Percentiles rank a stretch among this genome's conserved stretches.
These are phyloP conservation scores for Platypus cylindrus DNA, from an alignment of 2,888 invertebrate genomes.

Conservation along the genomic window DNA sequence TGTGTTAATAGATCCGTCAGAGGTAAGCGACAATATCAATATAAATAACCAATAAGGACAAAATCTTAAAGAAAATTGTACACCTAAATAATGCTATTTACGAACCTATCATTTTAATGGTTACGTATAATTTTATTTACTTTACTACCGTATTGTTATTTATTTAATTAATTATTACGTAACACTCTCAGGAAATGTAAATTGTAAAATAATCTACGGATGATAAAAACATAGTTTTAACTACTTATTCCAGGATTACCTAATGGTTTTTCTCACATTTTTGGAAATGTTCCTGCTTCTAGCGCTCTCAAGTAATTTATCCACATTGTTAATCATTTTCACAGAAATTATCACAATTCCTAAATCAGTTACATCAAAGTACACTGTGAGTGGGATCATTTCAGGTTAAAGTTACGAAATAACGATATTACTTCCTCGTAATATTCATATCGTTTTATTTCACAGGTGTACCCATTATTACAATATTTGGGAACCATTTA, in stretches of 20 bases:
- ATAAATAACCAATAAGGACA: too few species aligned
- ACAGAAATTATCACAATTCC: slow-evolving; percentile 52
- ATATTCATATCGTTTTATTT: slow-evolving; percentile 1
- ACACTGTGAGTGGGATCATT: slow-evolving; percentile 53
- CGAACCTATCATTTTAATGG: too few species aligned
- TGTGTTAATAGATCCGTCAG: slow-evolving; percentile 36
- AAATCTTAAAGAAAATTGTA: too few species aligned
- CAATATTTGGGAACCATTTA: slow-evolving; percentile 52
- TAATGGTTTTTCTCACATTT: slow-evolving; percentile 46
- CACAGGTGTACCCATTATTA: slow-evolving; percentile 50
- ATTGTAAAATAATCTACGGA: too few species aligned
- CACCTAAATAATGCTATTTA: too few species aligned
- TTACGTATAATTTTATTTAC: not conserved
- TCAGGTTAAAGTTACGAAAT: slow-evolving; percentile 32
- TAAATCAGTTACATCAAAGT: slow-evolving; percentile 41
- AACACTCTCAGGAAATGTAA: too few species aligned
- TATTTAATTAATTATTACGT: too few species aligned
- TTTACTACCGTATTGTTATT: not conserved
- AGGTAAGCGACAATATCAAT: too few species aligned
- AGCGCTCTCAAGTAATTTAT: slow-evolving; percentile 57
- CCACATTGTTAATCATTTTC: slow-evolving; percentile 56
- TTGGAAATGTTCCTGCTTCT: slow-evolving; percentile 53
- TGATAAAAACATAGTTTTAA: too few species aligned
- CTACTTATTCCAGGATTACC: slow-evolving; percentile 41
- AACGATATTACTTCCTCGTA: not conserved